These are phyloP conservation scores for Lasioglossum lativentre DNA, from an alignment of 2,888 invertebrate species.

Conservation along the genomic window DNA sequence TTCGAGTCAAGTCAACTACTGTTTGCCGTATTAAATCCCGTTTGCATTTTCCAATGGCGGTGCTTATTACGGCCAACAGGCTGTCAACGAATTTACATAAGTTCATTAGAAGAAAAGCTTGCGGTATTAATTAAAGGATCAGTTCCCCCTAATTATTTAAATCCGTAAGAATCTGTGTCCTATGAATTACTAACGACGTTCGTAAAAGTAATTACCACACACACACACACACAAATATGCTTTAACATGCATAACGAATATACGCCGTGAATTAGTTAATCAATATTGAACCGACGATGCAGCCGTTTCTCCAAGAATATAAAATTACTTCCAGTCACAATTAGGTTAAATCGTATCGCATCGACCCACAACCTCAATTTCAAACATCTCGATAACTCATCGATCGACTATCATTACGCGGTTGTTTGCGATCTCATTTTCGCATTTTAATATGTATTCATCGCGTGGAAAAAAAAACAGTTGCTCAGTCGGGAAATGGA, in stretches of 20 bases:
- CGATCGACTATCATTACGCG: not conserved
- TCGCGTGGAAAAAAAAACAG: not conserved
- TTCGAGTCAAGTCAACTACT: not conserved
- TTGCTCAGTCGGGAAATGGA: not conserved
- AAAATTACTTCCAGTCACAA: not conserved
- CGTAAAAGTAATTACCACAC: not conserved
- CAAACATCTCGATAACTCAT: not conserved
- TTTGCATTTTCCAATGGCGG: not conserved
- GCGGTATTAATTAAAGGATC: not conserved
- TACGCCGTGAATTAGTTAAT: not conserved
- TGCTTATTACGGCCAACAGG: not conserved
- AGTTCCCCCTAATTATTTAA: not conserved
- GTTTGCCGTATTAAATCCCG: not conserved
- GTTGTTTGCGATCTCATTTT: not conserved
- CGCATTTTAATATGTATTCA: not conserved
- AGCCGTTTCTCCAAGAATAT: not conserved
- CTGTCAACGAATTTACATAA: not conserved
- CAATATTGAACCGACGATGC: not conserved
- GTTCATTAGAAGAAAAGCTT: not conserved
- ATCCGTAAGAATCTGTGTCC: not conserved
- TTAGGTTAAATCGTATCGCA: not conserved
- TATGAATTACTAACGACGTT: too few relatives aligned
- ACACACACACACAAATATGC: not conserved
- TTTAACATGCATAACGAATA: too few relatives aligned
- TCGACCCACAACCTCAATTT: not conserved